Conservation (phyloP, 2,888 invertebrate species). For the Leptura quadrifasciata region DNA sequence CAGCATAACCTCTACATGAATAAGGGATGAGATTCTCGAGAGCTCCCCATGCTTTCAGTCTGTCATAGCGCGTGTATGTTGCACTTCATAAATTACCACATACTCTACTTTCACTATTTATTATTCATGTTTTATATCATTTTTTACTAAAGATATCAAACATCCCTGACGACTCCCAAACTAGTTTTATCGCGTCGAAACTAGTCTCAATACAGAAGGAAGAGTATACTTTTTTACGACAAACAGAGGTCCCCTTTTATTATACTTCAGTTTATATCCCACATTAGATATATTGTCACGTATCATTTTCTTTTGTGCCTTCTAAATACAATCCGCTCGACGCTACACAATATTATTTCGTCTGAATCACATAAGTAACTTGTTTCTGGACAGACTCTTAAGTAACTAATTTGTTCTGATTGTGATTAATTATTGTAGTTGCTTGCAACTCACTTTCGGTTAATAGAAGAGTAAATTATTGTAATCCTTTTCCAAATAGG, state of each 20-base stretch:
- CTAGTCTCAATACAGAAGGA: slow-evolving; percentile 5
- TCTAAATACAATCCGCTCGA: slow-evolving; percentile 9
- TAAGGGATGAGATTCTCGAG: slow-evolving; percentile 57
- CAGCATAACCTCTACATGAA: slow-evolving; percentile 55
- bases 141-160: not conserved
- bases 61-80: slow-evolving; percentile 55
- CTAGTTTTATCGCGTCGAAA: not conserved
- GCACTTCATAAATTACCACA: slow-evolving; percentile 53
- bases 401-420: too few species aligned
- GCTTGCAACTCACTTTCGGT: too few species aligned
- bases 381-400: not conserved
- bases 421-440: too few species aligned
- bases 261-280: not conserved
- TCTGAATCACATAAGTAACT: not conserved
- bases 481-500: too few species aligned
- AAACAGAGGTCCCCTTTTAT: slow-evolving; percentile 23
- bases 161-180: not conserved
- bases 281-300: slow-evolving; percentile 29
- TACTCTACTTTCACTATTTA: slow-evolving; percentile 44
- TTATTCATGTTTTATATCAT: slow-evolving; percentile 6
- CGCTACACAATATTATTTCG: slow-evolving; percentile 19
- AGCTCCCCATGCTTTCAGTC: slow-evolving; percentile 50
- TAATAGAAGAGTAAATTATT: too few species aligned
- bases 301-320: slow-evolving; percentile 26
- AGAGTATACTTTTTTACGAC: slow-evolving; percentile 14